Evolutionary conservation across 2,797 vertebrate genomes (phyloP).

Genomic region (Halcyon smyrnensis): DNA sequence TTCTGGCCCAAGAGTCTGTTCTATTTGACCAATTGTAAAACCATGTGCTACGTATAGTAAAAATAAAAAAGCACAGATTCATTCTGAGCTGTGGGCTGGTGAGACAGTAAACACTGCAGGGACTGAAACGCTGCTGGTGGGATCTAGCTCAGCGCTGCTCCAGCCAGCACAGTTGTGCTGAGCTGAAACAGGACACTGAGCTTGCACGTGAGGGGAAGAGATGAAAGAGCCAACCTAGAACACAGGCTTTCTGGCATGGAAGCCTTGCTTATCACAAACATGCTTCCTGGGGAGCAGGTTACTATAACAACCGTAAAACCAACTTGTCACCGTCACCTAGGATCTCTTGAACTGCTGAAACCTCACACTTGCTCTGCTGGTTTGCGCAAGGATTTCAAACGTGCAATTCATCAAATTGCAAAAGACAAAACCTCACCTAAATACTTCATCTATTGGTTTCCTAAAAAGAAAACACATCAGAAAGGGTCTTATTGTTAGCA

Average conservation of each 20-base stretch:
- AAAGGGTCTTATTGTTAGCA: background rate
- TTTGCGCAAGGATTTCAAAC: background rate
- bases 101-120: background rate
- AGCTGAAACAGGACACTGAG: background rate
- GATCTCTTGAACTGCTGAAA: background rate
- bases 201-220: too few relatives aligned
- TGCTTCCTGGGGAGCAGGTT: background rate
- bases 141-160: rapidly evolving
- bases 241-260: background rate
- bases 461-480: background rate
- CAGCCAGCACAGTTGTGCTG: background rate
- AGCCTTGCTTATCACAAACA: background rate
- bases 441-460: background rate
- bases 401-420: background rate
- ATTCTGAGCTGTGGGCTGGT: background rate
- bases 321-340: background rate
- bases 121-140: background rate
- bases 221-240: background rate
- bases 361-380: background rate
- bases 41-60: rapidly evolving
- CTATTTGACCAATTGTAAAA: background rate
- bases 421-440: background rate
- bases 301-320: background rate
- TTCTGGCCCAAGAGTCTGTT: background rate
- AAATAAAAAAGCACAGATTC: background rate